phyloP scores from a whole-genome alignment of 2,888 invertebrate genomes.

The Acholoe squamosa region DNA sequence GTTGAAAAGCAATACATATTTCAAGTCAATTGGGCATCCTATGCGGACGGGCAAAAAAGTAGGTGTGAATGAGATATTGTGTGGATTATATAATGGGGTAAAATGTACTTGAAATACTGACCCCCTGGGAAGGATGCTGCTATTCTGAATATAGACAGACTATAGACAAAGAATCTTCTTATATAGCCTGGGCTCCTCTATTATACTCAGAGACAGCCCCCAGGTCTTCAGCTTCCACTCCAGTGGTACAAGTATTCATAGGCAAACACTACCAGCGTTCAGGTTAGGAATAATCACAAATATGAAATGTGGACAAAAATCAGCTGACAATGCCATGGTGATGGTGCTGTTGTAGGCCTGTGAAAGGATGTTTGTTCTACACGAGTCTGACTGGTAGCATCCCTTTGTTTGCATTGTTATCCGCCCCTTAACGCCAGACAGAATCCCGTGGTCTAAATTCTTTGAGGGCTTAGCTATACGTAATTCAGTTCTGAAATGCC shows the following conservation, averaged over 20 bases:
- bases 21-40: no score
- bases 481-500: no score
- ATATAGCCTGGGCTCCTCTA: not conserved
- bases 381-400: not conserved
- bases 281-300: slow-evolving; percentile 20
- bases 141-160: no score
- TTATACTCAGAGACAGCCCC: not conserved
- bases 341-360: not conserved
- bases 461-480: no score
- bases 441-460: not conserved
- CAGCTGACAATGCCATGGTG: not conserved
- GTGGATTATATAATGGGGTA: no score
- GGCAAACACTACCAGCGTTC: not conserved
- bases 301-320: not conserved
- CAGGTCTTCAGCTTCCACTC: not conserved
- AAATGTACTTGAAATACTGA: no score
- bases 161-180: no score
- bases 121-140: no score
- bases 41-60: no score
- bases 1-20: no score
- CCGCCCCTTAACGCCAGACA: not conserved
- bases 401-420: slow-evolving; percentile 16
- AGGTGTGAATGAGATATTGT: no score
- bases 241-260: not conserved
- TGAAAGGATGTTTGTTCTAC: slow-evolving; percentile 12